Percentiles rank a stretch among this genome's conserved stretches.
phyloP scores from a whole-genome alignment of 2,797 vertebrate genomes.

The Lacerta agilis region DNA sequence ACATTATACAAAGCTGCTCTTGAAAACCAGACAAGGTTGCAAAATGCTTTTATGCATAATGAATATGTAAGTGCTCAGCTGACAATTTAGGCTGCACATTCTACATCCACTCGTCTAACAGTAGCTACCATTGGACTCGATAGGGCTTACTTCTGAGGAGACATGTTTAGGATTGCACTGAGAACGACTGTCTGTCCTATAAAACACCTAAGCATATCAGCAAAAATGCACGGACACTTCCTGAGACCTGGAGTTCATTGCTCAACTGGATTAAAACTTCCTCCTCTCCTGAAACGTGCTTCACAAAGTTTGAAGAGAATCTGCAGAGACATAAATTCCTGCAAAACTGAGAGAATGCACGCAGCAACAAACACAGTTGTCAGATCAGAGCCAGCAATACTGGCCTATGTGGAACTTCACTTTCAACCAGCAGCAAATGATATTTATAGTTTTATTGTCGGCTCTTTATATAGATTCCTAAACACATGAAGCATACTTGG shows the following conservation, averaged over 20 bases:
- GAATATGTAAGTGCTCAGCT: not conserved
- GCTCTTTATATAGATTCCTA: constrained; percentile 4
- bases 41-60: constrained; percentile 14
- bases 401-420: not conserved
- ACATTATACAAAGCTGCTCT: not conserved
- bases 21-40: not conserved
- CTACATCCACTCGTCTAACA: not conserved
- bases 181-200: not conserved
- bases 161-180: not conserved
- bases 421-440: not conserved
- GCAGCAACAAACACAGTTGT: constrained; percentile 20
- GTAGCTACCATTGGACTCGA: no score
- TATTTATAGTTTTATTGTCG: not conserved
- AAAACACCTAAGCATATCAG: constrained; percentile 18
- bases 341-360: not conserved
- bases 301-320: constrained; percentile 12
- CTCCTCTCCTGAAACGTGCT: not conserved
- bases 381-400: not conserved
- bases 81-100: not conserved
- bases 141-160: not conserved
- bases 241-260: not conserved
- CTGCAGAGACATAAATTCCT: not conserved
- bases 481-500: constrained; percentile 2
- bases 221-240: constrained; percentile 29
- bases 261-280: not conserved